Evolutionary conservation across 2,113 vertebrate genomes (phyloP), one percentile per base, ranked within the genome.

Genomic region (Phoenicopterus ruber): DNA sequence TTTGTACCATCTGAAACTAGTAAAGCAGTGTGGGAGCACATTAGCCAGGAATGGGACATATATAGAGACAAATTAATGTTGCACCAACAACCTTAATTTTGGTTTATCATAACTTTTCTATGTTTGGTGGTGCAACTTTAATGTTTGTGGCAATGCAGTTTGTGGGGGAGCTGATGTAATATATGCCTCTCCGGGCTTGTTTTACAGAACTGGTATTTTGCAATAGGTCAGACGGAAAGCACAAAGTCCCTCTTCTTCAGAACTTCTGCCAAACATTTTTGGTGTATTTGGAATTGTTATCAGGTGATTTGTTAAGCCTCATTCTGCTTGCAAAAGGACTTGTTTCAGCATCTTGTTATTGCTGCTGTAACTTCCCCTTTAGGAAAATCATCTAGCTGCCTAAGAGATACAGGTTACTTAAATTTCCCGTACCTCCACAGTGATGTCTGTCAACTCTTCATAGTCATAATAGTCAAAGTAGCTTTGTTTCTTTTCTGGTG

Each of bases 401-500:
- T 38, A 78, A 31, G 9, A 47, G 31, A 47, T 9, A 76, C 3
- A 71, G 22, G 19, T 62, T 59, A 28, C 8, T 67, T 57, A 58
- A 40, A 54, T 71, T 78, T 88, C 15, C 32, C 54, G 7, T 94
- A 97, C 95, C 95, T 97, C 93, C 61, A 92, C 67, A 62, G 65
- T 44, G 29, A 47, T 24, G 4, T 96, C 95, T 46, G 14, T 29
- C 70, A 95, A 5, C 0, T 0, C 4, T 63, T 77, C 46, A 6
- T 0, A 14, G 1, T 82, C 6, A 40, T 34, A 78, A 34, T 0
- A 78, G 57, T 96, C 47, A 24, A 71, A 87, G 65, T n/a, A 79
- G 10, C 16, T 89, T 78, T 89, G 93, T 38, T n/a, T 20, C 2
- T 22, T 3, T 67, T 73, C 26, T 13, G 99, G 99, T 49, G 98